A percentile compares a stretch with the other conserved stretches of the same genome.
phyloP scores from a whole-genome alignment of 2,888 invertebrate species.

The Hermodice carunculata region DNA sequence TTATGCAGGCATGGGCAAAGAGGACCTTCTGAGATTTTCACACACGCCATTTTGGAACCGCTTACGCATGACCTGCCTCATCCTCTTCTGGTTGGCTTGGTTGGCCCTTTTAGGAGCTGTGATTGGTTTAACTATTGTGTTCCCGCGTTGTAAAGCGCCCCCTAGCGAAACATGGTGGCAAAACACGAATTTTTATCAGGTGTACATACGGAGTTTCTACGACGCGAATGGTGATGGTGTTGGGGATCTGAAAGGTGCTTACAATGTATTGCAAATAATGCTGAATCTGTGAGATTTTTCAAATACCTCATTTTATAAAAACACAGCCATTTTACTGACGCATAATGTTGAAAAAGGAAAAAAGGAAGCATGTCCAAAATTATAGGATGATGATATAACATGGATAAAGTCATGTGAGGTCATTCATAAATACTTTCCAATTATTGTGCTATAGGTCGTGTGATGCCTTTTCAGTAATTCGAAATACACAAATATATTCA shows the following conservation, averaged over 20 bases:
- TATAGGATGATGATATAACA: too few relatives aligned
- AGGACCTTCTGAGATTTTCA: conserved; percentile 57
- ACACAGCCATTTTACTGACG: too few relatives aligned
- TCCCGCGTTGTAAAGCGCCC: conserved; percentile 46
- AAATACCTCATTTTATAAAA: too few relatives aligned
- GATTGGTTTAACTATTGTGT: conserved; percentile 58
- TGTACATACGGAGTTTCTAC: conserved; percentile 63
- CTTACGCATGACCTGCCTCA: conserved; percentile 49
- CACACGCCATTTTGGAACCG: conserved; percentile 61
- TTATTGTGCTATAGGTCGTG: too few relatives aligned
- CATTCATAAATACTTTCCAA: too few relatives aligned
- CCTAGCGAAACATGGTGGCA: conserved; percentile 56
- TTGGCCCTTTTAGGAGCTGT: conserved; percentile 61
- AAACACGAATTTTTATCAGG: conserved; percentile 52
- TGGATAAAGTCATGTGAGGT: too few relatives aligned
- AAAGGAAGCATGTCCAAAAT: too few relatives aligned
- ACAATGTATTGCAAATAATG: too few relatives aligned
- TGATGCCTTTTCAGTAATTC: too few relatives aligned
- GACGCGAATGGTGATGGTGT: conserved; percentile 59
- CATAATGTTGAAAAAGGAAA: too few relatives aligned
- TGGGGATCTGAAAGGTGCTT: conserved; percentile 65
- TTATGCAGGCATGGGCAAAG: conserved; percentile 64
- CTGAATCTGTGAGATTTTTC: too few relatives aligned
- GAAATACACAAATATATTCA: too few relatives aligned
- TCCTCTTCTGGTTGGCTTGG: conserved; percentile 51